phyloP scores from a whole-genome alignment of 2,888 invertebrate species.

The Megaustenia siamemsis region DNA sequence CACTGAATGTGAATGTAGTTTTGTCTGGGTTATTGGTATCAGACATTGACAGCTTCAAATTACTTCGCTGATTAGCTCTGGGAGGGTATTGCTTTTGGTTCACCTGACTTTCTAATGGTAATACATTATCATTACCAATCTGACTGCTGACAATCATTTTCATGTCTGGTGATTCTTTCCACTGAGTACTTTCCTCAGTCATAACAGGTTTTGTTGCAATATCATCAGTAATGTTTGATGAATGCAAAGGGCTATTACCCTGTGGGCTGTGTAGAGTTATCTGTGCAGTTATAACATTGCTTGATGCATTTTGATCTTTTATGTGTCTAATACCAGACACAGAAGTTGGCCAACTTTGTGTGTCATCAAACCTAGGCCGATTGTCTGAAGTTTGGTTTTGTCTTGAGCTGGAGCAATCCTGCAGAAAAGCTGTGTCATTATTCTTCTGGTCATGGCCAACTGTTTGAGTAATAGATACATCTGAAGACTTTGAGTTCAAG shows the following conservation, averaged over 20 bases:
- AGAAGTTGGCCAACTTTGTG: not conserved
- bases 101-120: not conserved
- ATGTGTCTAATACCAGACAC: not conserved
- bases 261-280: not conserved
- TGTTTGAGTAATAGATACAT: not conserved
- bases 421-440: not conserved
- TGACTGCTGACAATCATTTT: not conserved
- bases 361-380: not conserved
- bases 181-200: not conserved
- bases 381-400: not conserved
- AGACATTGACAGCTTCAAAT: not conserved
- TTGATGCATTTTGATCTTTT: slow-evolving; percentile 10
- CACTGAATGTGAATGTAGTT: not conserved
- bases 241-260: not conserved
- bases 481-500: not conserved
- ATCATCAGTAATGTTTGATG: not conserved
- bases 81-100: not conserved
- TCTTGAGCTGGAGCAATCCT: not conserved
- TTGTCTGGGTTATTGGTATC: not conserved
- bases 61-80: not conserved
- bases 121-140: not conserved
- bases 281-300: not conserved
- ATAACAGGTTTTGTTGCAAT: not conserved
- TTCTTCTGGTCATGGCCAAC: not conserved
- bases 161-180: not conserved